Base-by-base conservation (phyloP, 2,888 invertebrate species). In the Lomographa bimaculata region DNA sequence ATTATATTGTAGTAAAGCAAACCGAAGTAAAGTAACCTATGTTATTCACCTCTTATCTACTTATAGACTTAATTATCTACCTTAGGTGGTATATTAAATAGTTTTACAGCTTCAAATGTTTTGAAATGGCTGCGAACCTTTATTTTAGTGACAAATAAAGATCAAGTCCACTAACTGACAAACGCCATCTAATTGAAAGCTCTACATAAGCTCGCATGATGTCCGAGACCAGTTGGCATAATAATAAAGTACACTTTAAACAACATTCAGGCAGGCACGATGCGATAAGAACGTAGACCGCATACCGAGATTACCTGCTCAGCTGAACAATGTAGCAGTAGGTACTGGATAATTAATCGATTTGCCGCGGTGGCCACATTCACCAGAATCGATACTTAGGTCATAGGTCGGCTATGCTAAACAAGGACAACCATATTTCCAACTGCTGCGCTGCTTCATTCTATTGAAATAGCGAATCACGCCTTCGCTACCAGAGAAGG, bases 301-400 rank as follows among this genome's bases (percentile, higher is more conserved):
- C 44, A 48, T 46, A 61, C 57, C 42, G 54, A 61, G 68, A 68
- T 70, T 69, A 65, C 56, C 63, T 60, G 70, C 66, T 71, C 64
- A 62, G 60, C 67, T 58, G 62, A 51, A 64, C 65, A 72, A 71
- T 68, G 74, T 68, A 32, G 40, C 30, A 8, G 40, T 42, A 30
- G 32, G 43, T 47, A 46, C 43, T 64, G 59, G 69, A 71, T 77
- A 75, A 78, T 77, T 76, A 77, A 81, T 79, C 73, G 75, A 76
- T 74, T 76, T 73, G 67, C 71, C 64, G 63, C 68, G 65, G 68
- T 67, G 71, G 67, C 72, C 75, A 79, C 83, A 80, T 83, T 85
- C 81, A 79, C 81, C 71, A 72, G 69, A 75, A 79, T 77, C 80
- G 81, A 79, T 79, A 75, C 77, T 73, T 80, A 81, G 86, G 86